Evolutionary conservation across 2,797 vertebrate species (phyloP), one percentile per base, ranked within the genome.

Genomic region (Schizothorax lantsangensis): DNA sequence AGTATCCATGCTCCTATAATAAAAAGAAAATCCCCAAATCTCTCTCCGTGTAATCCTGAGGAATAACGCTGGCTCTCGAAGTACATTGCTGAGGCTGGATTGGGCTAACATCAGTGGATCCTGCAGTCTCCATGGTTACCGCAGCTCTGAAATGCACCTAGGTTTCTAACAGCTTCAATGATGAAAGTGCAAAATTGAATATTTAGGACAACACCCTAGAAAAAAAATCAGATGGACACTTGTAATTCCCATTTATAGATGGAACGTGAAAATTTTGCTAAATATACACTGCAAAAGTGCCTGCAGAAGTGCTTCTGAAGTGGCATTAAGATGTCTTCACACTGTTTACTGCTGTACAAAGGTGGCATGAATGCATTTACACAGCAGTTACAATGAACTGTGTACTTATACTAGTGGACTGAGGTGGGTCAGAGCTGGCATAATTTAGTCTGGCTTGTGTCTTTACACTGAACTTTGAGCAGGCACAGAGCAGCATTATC

Each of bases 91-190:
- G 26, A 45, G 49, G 26, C 19, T 79, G 84, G 71, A 74, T 84
- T 45, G 71, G 74, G 9, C 23, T 23, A 52, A 69, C 83, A 79
- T 85, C 74, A 79, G 83, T 84, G 62, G 30, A 80, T 72, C 33
- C 64, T 71, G 77, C 66, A 72, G 84, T 85, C 77, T 79, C 84
- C 84, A 85, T 85, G 84, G 77, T 59, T 80, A 85, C 84, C 6
- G 0, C 59, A 59, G 49, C 38, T 59, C 75, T 40, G 47, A 59
- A 26, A 85, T 72, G 66, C 84, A 72, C 38, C 75, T 72, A n/a
- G 38, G 26, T 49, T 80, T 62, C 66, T 43, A 80, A 80, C 47
- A 85, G 68, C 84, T 19, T 40, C 2, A 57, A 7, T 85, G 66
- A 85, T 80, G 77, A n/a, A 72, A 80, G 40, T 36, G 40, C 3